phyloP scores from a whole-genome alignment of 2,888 invertebrate species.

The Rotaria magnacalcarata region DNA sequence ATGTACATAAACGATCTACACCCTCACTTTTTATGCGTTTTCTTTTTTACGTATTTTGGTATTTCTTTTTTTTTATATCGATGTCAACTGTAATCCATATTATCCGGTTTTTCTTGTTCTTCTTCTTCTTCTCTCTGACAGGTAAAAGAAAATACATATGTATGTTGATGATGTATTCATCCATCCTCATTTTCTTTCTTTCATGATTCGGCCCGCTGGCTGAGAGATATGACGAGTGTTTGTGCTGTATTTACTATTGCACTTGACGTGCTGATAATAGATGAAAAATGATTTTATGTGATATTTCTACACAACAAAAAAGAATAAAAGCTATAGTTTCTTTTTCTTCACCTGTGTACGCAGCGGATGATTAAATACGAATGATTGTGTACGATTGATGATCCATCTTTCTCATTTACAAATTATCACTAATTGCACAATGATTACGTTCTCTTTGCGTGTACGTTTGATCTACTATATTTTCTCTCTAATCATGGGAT shows the following conservation, averaged over 20 bases:
- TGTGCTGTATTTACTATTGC: neutral
- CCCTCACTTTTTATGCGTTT: neutral
- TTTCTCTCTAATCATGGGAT: neutral
- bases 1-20: neutral
- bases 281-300: neutral
- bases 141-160: neutral
- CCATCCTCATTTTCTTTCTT: neutral
- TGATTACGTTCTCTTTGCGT: neutral
- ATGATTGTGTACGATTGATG: neutral
- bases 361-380: neutral
- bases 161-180: neutral
- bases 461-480: neutral
- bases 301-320: neutral
- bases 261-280: slow-evolving; percentile 11
- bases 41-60: neutral
- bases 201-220: neutral
- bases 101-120: neutral
- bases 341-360: neutral
- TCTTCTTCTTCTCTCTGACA: neutral
- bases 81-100: neutral
- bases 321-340: neutral
- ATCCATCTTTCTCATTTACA: neutral
- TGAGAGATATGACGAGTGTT: neutral
- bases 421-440: neutral
- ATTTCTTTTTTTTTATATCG: neutral